phyloP scores from a whole-genome alignment of 2,888 invertebrate genomes.

The Lycaena phlaeas region DNA sequence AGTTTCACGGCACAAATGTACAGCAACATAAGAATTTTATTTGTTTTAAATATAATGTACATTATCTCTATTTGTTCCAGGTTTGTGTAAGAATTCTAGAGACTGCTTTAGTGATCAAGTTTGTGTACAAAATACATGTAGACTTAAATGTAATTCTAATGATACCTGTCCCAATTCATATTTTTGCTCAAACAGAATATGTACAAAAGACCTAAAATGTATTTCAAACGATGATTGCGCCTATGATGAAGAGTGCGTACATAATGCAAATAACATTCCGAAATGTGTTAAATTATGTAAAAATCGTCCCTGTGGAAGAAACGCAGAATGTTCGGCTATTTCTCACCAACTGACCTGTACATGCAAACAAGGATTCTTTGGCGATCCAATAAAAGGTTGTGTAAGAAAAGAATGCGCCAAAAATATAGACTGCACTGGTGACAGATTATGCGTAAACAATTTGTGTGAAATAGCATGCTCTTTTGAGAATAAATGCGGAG shows the following conservation, averaged over 20 bases:
- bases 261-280: constrained; percentile 78
- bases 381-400: constrained; percentile 86
- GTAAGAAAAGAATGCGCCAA: constrained; percentile 83
- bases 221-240: constrained; percentile 81
- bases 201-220: constrained; percentile 87
- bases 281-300: constrained; percentile 85
- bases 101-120: constrained; percentile 90
- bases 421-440: constrained; percentile 82
- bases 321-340: constrained; percentile 83
- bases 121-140: constrained; percentile 89
- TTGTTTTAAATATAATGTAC: too few species aligned
- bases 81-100: constrained; percentile 83
- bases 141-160: constrained; percentile 86
- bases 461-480: constrained; percentile 91
- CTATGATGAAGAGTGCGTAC: constrained; percentile 80
- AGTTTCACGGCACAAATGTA: too few species aligned
- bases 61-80: constrained; percentile 44
- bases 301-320: constrained; percentile 83
- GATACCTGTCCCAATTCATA: constrained; percentile 88
- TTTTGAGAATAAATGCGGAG: constrained; percentile 86
- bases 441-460: constrained; percentile 86
- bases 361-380: constrained; percentile 85
- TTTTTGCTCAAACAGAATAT: constrained; percentile 87
- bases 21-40: too few species aligned
- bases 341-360: constrained; percentile 83